Evolutionary conservation across 2,888 invertebrate species (phyloP).

Genomic region (Lithophane ornitopus): DNA sequence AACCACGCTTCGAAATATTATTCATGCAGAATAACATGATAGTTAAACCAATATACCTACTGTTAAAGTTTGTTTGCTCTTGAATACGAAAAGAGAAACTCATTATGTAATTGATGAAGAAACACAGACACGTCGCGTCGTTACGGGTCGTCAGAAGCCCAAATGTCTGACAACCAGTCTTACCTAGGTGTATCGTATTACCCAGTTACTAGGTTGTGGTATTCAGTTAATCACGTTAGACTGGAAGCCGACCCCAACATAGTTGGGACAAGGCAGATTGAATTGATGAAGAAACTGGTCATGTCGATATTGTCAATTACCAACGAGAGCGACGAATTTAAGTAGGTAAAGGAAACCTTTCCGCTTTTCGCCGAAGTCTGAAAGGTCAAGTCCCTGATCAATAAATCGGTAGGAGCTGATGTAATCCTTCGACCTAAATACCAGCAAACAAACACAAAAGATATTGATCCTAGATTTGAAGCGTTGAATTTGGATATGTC

Average conservation of each 20-base stretch:
- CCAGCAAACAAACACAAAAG: not conserved
- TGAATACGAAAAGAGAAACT: constrained; percentile 40
- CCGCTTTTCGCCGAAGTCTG: not conserved
- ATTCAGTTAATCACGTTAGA: no score
- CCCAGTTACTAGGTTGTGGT: no score
- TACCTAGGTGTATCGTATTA: no score
- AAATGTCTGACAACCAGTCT: no score
- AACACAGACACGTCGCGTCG: no score
- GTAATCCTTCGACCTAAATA: constrained; percentile 1
- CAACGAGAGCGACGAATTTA: not conserved
- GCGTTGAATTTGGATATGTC: not conserved
- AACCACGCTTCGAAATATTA: not conserved
- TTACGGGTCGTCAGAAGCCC: no score
- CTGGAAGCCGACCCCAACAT: no score
- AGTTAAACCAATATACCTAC: constrained; percentile 9
- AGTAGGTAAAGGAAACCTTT: not conserved
- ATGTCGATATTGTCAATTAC: not conserved
- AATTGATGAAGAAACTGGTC: constrained; percentile 16
- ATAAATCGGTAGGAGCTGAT: not conserved
- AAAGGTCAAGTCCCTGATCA: constrained; percentile 12
- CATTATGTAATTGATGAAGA: constrained; percentile 27
- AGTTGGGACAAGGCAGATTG: no score
- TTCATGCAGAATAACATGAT: constrained; percentile 2
- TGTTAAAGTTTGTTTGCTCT: constrained; percentile 8
- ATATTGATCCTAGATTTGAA: not conserved